Conservation (phyloP, 2,113 vertebrate genomes). For the Tragelaphus imberbis region DNA sequence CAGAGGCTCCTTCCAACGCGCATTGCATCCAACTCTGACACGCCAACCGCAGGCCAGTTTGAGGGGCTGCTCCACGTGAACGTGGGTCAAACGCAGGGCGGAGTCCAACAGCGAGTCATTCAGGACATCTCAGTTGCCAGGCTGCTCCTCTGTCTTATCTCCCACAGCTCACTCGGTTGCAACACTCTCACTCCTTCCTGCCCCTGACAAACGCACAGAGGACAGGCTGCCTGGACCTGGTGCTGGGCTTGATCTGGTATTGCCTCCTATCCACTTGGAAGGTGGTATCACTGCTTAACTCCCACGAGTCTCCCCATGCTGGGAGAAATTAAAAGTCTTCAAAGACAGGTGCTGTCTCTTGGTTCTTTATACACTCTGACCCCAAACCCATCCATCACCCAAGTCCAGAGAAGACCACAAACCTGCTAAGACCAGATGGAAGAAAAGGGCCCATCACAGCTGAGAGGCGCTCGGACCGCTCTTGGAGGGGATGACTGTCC, state of each 20-base stretch:
- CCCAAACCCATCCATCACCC: neutral
- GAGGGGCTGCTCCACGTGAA: neutral
- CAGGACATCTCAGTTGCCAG: neutral
- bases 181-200: neutral
- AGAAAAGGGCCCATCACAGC: neutral
- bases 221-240: neutral
- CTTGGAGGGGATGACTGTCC: neutral
- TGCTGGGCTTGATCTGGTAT: neutral
- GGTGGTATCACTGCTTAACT: neutral
- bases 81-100: neutral
- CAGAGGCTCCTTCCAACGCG: neutral
- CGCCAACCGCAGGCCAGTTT: rapidly evolving
- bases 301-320: neutral
- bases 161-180: neutral
- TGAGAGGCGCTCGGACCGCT: neutral
- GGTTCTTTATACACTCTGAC: neutral
- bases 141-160: neutral
- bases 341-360: neutral
- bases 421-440: neutral
- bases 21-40: neutral
- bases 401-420: neutral
- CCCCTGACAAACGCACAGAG: neutral
- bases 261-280: neutral
- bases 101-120: neutral
- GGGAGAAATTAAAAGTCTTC: neutral